Percentiles rank a stretch among this genome's conserved stretches.
phyloP scores from a whole-genome alignment of 92 coral and sea anemone genomes.

The Paramuricea clavata region DNA sequence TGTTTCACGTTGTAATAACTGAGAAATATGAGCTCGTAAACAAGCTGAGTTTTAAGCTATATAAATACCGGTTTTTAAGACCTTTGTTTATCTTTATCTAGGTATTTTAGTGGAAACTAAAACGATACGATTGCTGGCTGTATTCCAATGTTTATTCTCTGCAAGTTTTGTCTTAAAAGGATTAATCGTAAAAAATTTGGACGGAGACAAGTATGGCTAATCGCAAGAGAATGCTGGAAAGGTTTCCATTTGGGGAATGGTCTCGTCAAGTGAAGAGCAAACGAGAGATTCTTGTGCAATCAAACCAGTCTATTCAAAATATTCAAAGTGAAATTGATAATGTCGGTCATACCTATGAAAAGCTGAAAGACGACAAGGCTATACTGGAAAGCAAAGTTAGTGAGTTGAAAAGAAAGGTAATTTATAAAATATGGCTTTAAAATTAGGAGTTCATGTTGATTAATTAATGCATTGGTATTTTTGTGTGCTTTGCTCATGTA shows the following conservation, averaged over 20 bases:
- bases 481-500: too few species aligned
- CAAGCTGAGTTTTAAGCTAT: neutral
- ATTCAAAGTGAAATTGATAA: neutral
- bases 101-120: neutral
- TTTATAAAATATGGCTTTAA: neutral
- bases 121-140: neutral
- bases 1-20: neutral
- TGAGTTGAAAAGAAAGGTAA: too few species aligned
- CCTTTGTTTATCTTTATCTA: neutral
- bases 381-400: neutral
- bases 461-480: neutral
- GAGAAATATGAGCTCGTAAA: neutral
- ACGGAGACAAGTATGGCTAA: neutral
- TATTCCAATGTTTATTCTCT: neutral
- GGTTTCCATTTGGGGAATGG: conserved; percentile 1
- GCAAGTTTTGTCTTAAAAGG: neutral
- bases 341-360: neutral
- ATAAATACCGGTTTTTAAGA: neutral
- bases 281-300: neutral
- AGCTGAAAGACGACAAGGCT: neutral
- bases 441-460: neutral
- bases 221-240: neutral
- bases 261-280: neutral
- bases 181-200: too few species aligned
- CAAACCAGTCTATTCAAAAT: neutral